Evolutionary conservation across 2,888 invertebrate genomes (phyloP).

Genomic region (Papilio elwesi): DNA sequence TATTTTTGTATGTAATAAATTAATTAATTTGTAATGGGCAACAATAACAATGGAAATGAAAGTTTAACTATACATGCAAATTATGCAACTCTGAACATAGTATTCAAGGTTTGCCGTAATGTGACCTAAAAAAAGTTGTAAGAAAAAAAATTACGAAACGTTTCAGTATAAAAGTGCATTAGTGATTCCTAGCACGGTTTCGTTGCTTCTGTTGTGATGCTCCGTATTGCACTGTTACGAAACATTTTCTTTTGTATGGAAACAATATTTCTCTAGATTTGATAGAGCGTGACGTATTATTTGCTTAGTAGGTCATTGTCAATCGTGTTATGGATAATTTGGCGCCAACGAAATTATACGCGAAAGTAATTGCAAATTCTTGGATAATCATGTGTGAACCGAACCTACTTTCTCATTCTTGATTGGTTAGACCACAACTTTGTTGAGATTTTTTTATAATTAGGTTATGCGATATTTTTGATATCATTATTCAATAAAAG

Average conservation of each 20-base stretch:
- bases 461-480: neutral
- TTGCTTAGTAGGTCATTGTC: conserved; percentile 78
- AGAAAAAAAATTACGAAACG: conserved; percentile 11
- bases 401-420: conserved; percentile 61
- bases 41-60: neutral
- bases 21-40: neutral
- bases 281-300: conserved; percentile 51
- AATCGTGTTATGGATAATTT: conserved; percentile 66
- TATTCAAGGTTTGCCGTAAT: neutral
- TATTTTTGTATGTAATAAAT: no score
- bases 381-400: conserved; percentile 60
- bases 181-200: conserved; percentile 19
- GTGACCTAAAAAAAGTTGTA: neutral
- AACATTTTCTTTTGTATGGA: conserved; percentile 33
- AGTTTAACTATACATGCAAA: neutral
- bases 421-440: neutral
- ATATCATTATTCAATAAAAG: neutral
- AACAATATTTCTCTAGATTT: conserved; percentile 43
- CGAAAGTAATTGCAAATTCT: conserved; percentile 70
- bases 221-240: conserved; percentile 23
- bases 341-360: conserved; percentile 69
- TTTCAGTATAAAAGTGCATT: conserved; percentile 32
- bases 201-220: conserved; percentile 14
- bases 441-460: neutral
- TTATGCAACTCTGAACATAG: neutral